These are phyloP conservation scores for Apotomis betuletana DNA, from an alignment of 2,888 invertebrate genomes.

Conservation along the genomic window DNA sequence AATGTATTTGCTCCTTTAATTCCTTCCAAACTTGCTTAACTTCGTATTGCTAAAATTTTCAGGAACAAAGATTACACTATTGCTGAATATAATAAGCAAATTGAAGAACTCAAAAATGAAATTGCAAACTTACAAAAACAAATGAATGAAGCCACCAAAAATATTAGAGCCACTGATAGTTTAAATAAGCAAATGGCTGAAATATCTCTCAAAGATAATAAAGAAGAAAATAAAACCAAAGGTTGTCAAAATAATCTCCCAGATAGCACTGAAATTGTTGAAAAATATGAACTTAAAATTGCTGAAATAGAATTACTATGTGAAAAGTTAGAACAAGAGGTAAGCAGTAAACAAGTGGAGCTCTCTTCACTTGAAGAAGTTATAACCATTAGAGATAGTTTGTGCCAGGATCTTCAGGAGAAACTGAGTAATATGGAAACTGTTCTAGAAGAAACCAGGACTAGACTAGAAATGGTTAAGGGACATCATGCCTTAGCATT, in stretches of 20 bases:
- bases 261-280: slow-evolving; percentile 47
- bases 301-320: slow-evolving; percentile 64
- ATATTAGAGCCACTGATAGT: slow-evolving; percentile 52
- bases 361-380: slow-evolving; percentile 72
- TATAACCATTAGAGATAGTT: slow-evolving; percentile 73
- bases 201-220: slow-evolving; percentile 48
- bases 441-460: slow-evolving; percentile 69
- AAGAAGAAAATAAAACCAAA: slow-evolving; percentile 31
- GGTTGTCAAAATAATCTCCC: slow-evolving; percentile 43
- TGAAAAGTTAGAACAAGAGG: slow-evolving; percentile 71
- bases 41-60: slow-evolving; percentile 45
- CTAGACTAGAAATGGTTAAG: slow-evolving; percentile 79
- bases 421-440: slow-evolving; percentile 70
- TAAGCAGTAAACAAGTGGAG: slow-evolving; percentile 72
- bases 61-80: slow-evolving; percentile 78
- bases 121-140: slow-evolving; percentile 62
- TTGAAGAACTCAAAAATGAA: slow-evolving; percentile 73
- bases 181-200: slow-evolving; percentile 55
- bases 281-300: slow-evolving; percentile 61
- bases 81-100: slow-evolving; percentile 72
- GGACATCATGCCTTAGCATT: slow-evolving; percentile 78
- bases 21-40: not conserved
- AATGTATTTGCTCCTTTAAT: not conserved
- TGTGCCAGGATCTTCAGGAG: slow-evolving; percentile 75
- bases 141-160: slow-evolving; percentile 49